These are phyloP conservation scores for Miichthys miiuy DNA, from an alignment of 2,797 vertebrate species.

Conservation along the genomic window DNA sequence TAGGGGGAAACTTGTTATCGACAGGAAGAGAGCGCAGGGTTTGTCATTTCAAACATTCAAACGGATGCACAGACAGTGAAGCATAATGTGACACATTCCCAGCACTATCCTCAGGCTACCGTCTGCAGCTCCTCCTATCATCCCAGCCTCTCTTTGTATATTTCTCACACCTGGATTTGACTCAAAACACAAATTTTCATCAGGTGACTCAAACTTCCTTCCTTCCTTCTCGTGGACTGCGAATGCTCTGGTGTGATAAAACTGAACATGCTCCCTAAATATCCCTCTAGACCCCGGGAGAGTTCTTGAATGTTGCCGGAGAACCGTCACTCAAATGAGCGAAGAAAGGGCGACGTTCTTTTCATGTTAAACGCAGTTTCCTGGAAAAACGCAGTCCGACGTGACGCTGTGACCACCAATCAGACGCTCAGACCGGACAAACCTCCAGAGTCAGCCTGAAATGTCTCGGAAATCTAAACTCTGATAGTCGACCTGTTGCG, in stretches of 20 bases:
- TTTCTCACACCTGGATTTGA: conserved; percentile 4
- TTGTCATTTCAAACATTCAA: conserved; percentile 24
- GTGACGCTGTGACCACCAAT: no score
- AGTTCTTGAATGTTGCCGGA: no score
- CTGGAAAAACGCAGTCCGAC: no score
- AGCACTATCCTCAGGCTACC: background rate
- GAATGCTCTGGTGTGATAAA: background rate
- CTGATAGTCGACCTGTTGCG: no score
- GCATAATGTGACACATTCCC: background rate
- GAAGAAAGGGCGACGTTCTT: no score
- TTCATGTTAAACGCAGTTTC: no score
- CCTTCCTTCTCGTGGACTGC: background rate
- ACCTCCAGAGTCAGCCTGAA: no score
- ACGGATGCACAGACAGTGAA: background rate
- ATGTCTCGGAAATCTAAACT: no score
- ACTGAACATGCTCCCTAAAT: background rate
- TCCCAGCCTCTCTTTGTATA: background rate
- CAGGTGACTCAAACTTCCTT: background rate
- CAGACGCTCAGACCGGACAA: no score
- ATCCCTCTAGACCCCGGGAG: no score
- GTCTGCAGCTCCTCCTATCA: background rate
- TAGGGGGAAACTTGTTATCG: conserved; percentile 5
- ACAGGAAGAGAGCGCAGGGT: background rate
- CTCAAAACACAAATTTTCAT: conserved; percentile 9
- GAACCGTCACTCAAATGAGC: no score